Evolutionary conservation across 2,113 vertebrate genomes (phyloP), one percentile per base, ranked within the genome.

Genomic region (Crotalus tigris): DNA sequence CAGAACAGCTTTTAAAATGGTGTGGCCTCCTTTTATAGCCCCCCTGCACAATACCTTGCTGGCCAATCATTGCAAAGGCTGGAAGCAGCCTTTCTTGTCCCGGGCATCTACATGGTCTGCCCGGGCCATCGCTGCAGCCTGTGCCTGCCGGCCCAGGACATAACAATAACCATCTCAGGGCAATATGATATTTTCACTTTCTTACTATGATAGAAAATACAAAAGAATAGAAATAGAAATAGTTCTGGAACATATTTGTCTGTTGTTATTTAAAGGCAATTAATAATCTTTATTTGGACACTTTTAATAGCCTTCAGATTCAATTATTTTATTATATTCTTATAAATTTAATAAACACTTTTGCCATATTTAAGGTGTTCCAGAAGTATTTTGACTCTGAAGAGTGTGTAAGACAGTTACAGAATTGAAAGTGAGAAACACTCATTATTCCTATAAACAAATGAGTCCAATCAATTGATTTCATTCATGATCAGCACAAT

Each of bases 151-250:
- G 44, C 44, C 44, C 44, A 44, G 44, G 44, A 44, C 44, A 44
- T 44, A 44, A 44, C 44, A 44, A 44, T 39, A 39, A 86, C 95
- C 61, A 93, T 88, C 93, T 91, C 93, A 95, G 93, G 90, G 90
- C 69, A 89, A 39, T 39, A 2, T 39, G 39, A 39, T 39, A 39
- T 39, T 39, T 39, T 39, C 39, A 39, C 49, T 93, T 94, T 85
- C 91, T 92, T 90, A 93, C 93, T 87, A 59, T 46, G 95, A 96
- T 93, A 88, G 92, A 88, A 92, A 0, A 94, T 2, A 23, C 21
- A 59, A 81, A 54, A 96, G 1, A 87, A 95, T 90, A 96, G 92
- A 95, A 90, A 96, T 26, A 95, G 13, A 33, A 33, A 33, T 33
- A 33, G 53, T 4, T 53, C 89, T 51, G n/a, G 6, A 2, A 5